These are phyloP conservation scores for Lepidurus packardi DNA, from an alignment of 1,140 invertebrate genomes.

Conservation along the genomic window DNA sequence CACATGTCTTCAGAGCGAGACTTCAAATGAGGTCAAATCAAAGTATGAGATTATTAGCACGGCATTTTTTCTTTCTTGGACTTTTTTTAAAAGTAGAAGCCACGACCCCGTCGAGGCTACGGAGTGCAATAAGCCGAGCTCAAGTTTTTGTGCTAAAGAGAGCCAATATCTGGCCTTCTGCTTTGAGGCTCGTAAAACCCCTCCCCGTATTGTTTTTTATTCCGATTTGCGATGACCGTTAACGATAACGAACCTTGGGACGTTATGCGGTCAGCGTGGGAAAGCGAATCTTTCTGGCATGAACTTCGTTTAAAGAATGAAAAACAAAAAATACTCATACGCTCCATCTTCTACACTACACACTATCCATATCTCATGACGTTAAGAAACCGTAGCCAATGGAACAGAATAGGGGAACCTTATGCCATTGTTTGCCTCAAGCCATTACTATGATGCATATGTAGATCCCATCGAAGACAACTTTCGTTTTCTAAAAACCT, in stretches of 20 bases:
- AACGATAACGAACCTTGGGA: not conserved
- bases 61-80: too few relatives aligned
- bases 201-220: not conserved
- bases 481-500: not conserved
- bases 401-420: not conserved
- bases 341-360: too few relatives aligned
- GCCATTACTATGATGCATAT: not conserved
- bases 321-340: too few relatives aligned
- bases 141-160: too few relatives aligned
- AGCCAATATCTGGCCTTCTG: too few relatives aligned
- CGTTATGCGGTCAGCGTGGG: not conserved
- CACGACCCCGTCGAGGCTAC: too few relatives aligned
- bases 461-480: not conserved
- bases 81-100: too few relatives aligned
- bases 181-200: not conserved
- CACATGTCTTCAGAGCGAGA: too few relatives aligned
- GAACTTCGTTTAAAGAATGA: not conserved
- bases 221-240: not conserved
- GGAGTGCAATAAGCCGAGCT: too few relatives aligned
- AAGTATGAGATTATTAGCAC: too few relatives aligned
- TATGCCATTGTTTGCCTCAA: not conserved
- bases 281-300: slow-evolving; percentile 4
- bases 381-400: not conserved
- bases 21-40: too few relatives aligned
- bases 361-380: not conserved